Conservation (phyloP, 1,140 invertebrate genomes). For the Rhyacophila brunnea region DNA sequence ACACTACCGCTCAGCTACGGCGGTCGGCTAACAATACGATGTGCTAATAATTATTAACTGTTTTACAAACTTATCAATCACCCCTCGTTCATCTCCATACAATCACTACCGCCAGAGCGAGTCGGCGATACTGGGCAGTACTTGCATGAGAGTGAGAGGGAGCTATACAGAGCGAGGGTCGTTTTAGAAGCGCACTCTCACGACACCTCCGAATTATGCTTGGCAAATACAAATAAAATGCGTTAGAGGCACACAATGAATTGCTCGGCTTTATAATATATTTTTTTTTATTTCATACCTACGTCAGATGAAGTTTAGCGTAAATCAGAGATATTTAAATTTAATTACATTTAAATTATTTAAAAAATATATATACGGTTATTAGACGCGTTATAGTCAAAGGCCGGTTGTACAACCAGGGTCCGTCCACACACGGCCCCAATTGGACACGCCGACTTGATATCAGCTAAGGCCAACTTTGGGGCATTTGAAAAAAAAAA, state of each 20-base stretch:
- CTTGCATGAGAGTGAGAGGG: constrained; percentile 5
- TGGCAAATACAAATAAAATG: constrained; percentile 28
- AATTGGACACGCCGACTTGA: too few species aligned
- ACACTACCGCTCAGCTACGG: too few species aligned
- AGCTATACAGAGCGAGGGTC: constrained; percentile 4
- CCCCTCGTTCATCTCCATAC: neutral
- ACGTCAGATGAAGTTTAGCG: neutral
- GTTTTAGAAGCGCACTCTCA: constrained; percentile 22
- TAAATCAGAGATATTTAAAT: too few species aligned
- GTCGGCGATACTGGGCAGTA: neutral
- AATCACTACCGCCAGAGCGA: neutral
- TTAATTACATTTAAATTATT: neutral
- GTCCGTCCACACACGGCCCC: too few species aligned
- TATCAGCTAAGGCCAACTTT: too few species aligned
- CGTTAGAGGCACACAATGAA: constrained; percentile 27
- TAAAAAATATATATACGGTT: neutral
- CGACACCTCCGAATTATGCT: constrained; percentile 31
- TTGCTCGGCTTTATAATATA: constrained; percentile 14
- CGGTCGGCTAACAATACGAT: too few species aligned
- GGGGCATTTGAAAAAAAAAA: too few species aligned
- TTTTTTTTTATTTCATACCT: neutral
- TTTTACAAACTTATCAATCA: neutral
- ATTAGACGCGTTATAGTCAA: too few species aligned
- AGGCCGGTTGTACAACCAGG: too few species aligned
- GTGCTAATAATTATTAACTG: neutral